Base-by-base conservation (phyloP, 2,797 vertebrate species). In the Danio kyathit region DNA sequence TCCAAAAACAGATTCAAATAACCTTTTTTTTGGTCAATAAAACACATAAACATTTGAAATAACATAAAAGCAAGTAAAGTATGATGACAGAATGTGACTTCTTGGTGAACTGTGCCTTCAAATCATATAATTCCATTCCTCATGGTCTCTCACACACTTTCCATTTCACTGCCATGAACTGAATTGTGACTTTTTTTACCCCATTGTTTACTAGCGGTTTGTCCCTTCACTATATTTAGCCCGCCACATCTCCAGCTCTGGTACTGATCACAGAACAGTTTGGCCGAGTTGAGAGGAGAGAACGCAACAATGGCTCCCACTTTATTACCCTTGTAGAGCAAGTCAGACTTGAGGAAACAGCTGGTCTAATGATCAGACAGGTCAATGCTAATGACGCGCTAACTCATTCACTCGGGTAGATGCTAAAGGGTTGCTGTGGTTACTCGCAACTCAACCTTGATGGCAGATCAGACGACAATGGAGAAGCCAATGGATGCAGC, bases 371-470 rank as follows among this genome's bases (percentile, higher is more conserved):
- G 67, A 72, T 29, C 67, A 61, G 10, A 51, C 43, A 7, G 76
- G 54, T 78, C 43, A 41, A 44, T 56, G 44, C 29, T 79, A 79
- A 61, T 79, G 66, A 79, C 51, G 59, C 40, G 14, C 59, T 38
- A 19, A 73, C 49, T 76, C 57, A 74, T 76, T 65, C 61, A 74
- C 21, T 51, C 29, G 12, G 49, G 19, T 71, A 49, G 9, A 49
- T 8, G n/a, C 83, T 67, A 40, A 88, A 51, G 46, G 14, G 87
- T 90, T 91, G 85, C 93, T 84, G 83, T 92, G 88, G 88, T 86
- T 90, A 92, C 90, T 74, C n/a, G 43, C 17, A 29, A 46, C 57
- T 82, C 74, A 77, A 83, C 83, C 88, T 88, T 87, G 76, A 82
- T 86, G 78, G 86, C 82, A 70, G n/a, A 81, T 84, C 66, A 83